Conservation (phyloP, 2,888 invertebrate species). For the Parascotia fuliginaria region DNA sequence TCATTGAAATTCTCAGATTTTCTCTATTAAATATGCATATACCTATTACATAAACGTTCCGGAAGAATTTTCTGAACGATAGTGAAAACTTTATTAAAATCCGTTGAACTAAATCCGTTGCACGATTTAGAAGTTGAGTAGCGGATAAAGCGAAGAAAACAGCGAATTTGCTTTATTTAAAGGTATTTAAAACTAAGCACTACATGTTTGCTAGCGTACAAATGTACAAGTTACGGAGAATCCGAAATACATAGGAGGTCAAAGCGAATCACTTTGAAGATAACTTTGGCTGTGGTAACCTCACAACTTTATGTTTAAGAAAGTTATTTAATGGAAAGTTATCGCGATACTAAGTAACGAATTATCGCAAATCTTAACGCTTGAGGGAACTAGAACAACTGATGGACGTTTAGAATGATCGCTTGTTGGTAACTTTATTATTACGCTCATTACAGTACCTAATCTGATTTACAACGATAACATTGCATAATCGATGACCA, state of each 20-base stretch:
- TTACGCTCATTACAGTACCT: conserved; percentile 22
- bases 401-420: conserved; percentile 20
- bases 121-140: too few species aligned
- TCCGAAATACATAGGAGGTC: conserved; percentile 23
- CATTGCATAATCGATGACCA: conserved; percentile 18
- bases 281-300: conserved; percentile 12
- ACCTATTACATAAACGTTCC: too few species aligned
- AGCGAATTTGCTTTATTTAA: too few species aligned
- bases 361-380: conserved; percentile 57
- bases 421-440: conserved; percentile 27
- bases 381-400: conserved; percentile 42
- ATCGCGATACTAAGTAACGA: conserved; percentile 35
- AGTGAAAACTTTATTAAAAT: too few species aligned
- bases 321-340: conserved; percentile 59
- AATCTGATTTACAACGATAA: conserved; percentile 25
- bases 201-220: too few species aligned
- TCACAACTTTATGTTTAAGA: conserved; percentile 51
- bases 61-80: too few species aligned
- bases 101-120: too few species aligned
- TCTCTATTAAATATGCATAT: too few species aligned
- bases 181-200: too few species aligned
- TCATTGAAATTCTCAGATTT: too few species aligned
- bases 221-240: too few species aligned
- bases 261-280: conserved; percentile 18
- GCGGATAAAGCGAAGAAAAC: too few species aligned